phyloP scores from a whole-genome alignment of 2,113 vertebrate genomes.

The Hemiscyllium ocellatum region DNA sequence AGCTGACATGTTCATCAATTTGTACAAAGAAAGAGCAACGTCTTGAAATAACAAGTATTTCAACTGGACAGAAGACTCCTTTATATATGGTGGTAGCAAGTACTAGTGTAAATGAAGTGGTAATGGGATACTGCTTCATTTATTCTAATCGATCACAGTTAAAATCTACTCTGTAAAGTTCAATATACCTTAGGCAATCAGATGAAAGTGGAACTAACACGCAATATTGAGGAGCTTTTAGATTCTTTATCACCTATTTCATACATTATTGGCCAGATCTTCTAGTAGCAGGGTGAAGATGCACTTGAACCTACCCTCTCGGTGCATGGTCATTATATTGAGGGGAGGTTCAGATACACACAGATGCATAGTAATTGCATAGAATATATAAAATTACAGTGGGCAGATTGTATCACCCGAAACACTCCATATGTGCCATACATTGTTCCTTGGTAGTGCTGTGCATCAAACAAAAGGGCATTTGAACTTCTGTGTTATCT shows the following conservation, averaged over 20 bases:
- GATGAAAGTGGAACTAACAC: neutral
- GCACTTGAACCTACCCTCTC: neutral
- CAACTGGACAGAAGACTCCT: neutral
- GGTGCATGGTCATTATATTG: neutral
- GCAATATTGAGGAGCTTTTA: neutral
- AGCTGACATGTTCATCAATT: neutral
- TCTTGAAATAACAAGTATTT: neutral
- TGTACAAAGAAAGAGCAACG: neutral
- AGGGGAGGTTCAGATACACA: neutral
- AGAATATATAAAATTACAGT: neutral
- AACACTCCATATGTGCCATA: neutral
- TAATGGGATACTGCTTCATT: neutral
- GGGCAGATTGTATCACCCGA: too few species aligned
- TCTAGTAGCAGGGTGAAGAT: neutral
- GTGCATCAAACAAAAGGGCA: too few species aligned
- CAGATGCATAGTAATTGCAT: neutral
- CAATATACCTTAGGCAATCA: neutral
- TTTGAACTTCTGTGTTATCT: too few species aligned
- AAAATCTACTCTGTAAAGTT: neutral
- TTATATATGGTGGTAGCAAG: neutral
- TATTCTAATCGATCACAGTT: neutral
- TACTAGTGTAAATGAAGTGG: neutral
- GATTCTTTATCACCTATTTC: neutral
- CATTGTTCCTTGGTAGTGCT: neutral
- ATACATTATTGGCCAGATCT: neutral